Evolutionary conservation across 1,140 invertebrate species (phyloP).

Genomic region (Thereuonema tuberculata): DNA sequence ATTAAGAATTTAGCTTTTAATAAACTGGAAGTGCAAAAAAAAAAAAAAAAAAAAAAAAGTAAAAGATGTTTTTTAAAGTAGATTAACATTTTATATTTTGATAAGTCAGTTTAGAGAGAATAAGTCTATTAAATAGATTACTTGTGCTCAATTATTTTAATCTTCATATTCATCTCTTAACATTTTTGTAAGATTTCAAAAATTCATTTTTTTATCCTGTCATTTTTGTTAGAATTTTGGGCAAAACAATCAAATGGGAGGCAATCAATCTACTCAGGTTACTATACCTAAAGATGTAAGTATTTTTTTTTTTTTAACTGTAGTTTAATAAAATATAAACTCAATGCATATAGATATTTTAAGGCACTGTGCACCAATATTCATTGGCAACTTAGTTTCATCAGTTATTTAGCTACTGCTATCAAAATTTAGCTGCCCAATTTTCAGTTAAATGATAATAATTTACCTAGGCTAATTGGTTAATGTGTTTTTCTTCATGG

Average conservation of each 20-base stretch:
- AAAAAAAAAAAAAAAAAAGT: too few relatives aligned
- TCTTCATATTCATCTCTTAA: not conserved
- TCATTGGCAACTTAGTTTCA: not conserved
- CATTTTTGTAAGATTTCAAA: not conserved
- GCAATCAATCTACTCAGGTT: constrained; percentile 56
- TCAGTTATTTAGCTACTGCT: not conserved
- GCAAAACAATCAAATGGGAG: constrained; percentile 6
- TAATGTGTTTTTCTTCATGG: not conserved
- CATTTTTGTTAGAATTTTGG: constrained; percentile 6
- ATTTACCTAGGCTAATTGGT: not conserved
- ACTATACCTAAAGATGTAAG: constrained; percentile 93
- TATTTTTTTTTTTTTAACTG: constrained; percentile 18
- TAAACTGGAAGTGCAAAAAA: too few relatives aligned
- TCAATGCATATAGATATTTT: too few relatives aligned
- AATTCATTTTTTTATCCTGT: not conserved
- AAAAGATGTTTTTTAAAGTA: not conserved
- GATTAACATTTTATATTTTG: not conserved
- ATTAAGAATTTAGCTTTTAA: not conserved
- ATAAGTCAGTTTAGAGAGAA: not conserved
- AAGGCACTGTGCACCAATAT: not conserved
- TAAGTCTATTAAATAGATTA: not conserved
- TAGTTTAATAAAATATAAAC: too few relatives aligned
- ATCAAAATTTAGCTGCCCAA: not conserved
- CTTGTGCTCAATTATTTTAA: not conserved
- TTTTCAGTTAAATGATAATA: not conserved